These are phyloP conservation scores for Psilopsiagon aurifrons DNA, from an alignment of 2,113 vertebrate genomes.

Conservation along the genomic window DNA sequence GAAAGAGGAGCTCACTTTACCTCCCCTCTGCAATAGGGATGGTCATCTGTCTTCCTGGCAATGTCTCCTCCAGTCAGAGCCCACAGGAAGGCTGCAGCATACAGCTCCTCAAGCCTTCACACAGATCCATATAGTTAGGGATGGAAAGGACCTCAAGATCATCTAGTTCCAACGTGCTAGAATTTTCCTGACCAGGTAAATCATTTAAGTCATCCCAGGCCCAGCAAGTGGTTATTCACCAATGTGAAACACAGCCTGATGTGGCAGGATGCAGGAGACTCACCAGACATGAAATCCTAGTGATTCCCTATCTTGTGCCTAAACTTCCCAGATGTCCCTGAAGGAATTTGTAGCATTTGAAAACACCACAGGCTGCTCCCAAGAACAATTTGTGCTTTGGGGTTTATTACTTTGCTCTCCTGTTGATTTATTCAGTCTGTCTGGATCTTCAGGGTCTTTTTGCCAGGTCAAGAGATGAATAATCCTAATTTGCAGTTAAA, in stretches of 20 bases:
- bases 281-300: neutral
- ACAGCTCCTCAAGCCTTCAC: neutral
- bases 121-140: neutral
- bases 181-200: neutral
- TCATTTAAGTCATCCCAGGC: neutral
- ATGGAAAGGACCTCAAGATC: neutral
- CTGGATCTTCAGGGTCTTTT: neutral
- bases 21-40: neutral
- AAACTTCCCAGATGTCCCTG: neutral
- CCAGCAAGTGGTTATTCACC: neutral
- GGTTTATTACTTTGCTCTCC: neutral
- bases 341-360: neutral
- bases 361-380: neutral
- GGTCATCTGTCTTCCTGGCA: neutral
- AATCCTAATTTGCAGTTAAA: neutral
- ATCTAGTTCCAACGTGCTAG: neutral
- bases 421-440: neutral
- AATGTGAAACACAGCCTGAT: neutral
- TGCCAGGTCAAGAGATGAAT: neutral
- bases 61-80: neutral
- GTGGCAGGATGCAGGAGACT: neutral
- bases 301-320: neutral
- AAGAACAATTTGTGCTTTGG: neutral
- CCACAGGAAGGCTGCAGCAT: neutral
- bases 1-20: neutral